Evolutionary conservation across 2,113 vertebrate species (phyloP), one percentile per base, ranked within the genome.

Genomic region (Galemys pyrenaicus): DNA sequence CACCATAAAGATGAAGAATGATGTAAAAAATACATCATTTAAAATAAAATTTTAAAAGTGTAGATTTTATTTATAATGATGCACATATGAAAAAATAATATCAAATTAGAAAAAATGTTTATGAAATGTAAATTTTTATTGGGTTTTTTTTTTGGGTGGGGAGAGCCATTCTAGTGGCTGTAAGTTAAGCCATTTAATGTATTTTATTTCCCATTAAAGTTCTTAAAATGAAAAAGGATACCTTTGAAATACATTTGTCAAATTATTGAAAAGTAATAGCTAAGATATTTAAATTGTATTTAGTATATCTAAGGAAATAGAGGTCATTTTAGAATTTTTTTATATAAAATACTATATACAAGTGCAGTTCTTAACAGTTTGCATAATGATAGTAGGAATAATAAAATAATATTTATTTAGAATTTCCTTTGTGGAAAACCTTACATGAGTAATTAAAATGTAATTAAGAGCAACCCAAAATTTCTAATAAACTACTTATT

Each of bases 191-290:
- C 78, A 37, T 89, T 79, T 94, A 81, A 16, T 26, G 2, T 80
- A 82, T 71, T 82, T 80, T 83, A 60, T 86, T 89, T 95, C 30
- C 75, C 92, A 3, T 35, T 93, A 54, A 91, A 85, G 49, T 87
- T 89, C 1, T 81, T 90, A 35, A 92, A 89, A 37, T 77, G 54
- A 87, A 92, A 94, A 75, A 70, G 39, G 51, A 24, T 15, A 46
- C 16, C 85, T 94, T 93, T 90, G 8, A 84, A 80, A 71, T 91
- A 46, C 28, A 74, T 90, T 90, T 92, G 7, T 79, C 83, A 92
- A 67, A 87, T 3, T 70, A 12, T 35, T 91, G 16, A 90, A 85
- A 93, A 90, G 9, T 67, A 88, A 80, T 73, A 79, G 13, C 28
- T 91, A 67, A 68, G 9, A 24, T 87, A 37, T 60, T 46, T 87